phyloP scores from a whole-genome alignment of 2,113 vertebrate species.

The Ophiodon elongatus region DNA sequence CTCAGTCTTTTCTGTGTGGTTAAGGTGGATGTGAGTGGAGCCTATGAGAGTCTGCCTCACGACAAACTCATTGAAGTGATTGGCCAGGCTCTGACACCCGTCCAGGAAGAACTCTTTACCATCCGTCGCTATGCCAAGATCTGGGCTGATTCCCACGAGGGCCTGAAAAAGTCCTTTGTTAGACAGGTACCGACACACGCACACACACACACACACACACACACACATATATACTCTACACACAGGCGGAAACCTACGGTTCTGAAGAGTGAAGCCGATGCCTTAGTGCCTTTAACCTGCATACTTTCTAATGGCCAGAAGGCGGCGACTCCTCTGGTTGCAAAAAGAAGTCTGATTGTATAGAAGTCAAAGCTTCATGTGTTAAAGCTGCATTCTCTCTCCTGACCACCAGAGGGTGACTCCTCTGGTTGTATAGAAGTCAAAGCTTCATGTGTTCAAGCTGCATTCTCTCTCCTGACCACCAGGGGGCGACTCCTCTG shows the following conservation, averaged over 20 bases:
- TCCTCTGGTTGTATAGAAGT: too few relatives aligned
- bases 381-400: too few relatives aligned
- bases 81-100: conserved; percentile 76
- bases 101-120: conserved; percentile 81
- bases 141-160: conserved; percentile 81
- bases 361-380: too few relatives aligned
- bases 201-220: conserved; percentile 4
- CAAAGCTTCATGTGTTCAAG: too few relatives aligned
- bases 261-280: not conserved
- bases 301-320: too few relatives aligned
- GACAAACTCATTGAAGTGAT: conserved; percentile 89
- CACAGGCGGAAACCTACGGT: not conserved
- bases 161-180: conserved; percentile 81
- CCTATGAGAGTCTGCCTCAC: conserved; percentile 92
- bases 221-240: not conserved
- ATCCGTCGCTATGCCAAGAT: conserved; percentile 88
- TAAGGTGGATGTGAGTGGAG: conserved; percentile 91
- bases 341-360: too few relatives aligned
- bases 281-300: too few relatives aligned
- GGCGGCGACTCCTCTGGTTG: too few relatives aligned
- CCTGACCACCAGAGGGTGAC: too few relatives aligned
- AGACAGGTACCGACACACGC: conserved; percentile 79
- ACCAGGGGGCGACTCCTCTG: too few relatives aligned
- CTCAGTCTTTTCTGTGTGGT: conserved; percentile 4
- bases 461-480: too few relatives aligned